These are phyloP conservation scores for Paratrypauchen microcephalus DNA, from an alignment of 2,797 vertebrate species.

Conservation along the genomic window DNA sequence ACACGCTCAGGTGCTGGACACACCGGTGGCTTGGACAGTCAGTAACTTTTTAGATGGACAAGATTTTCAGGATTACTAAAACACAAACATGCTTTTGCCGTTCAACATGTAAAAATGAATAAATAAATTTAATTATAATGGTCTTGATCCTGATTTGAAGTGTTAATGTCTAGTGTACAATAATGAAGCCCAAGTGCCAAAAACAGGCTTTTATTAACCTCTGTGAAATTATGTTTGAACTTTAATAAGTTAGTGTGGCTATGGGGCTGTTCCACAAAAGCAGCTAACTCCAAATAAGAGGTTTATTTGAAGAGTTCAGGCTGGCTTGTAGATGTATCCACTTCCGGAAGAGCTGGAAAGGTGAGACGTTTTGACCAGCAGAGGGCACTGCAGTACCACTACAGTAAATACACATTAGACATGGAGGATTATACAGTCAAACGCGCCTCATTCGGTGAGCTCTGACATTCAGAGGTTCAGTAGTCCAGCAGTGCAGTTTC, in stretches of 20 bases:
- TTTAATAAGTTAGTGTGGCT: slow-evolving; percentile 62
- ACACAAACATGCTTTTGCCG: slow-evolving; percentile 65
- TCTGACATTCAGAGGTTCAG: slow-evolving; percentile 55
- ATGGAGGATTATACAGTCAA: slow-evolving; percentile 19
- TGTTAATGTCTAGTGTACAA: background rate
- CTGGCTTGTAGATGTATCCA: background rate
- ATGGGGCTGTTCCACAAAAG: slow-evolving; percentile 15
- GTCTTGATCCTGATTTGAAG: slow-evolving; percentile 23
- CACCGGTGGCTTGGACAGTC: slow-evolving; percentile 21
- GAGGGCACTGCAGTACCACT: slow-evolving; percentile 50
- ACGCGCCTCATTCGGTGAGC: slow-evolving; percentile 13
- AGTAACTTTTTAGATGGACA: slow-evolving; percentile 41
- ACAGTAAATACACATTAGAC: slow-evolving; percentile 11
- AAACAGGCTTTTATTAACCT: slow-evolving; percentile 64
- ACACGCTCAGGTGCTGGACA: slow-evolving; percentile 11
- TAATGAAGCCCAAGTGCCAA: slow-evolving; percentile 31
- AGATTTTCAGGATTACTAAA: slow-evolving; percentile 37
- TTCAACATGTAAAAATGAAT: slow-evolving; percentile 67
- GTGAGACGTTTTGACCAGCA: slow-evolving; percentile 52
- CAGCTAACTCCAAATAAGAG: background rate
- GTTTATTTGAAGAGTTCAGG: background rate
- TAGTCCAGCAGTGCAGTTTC: slow-evolving; percentile 67
- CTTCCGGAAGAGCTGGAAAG: background rate
- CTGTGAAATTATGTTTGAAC: slow-evolving; percentile 34
- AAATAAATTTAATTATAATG: slow-evolving; percentile 57